Conservation (phyloP, 2,113 vertebrate genomes). For the Tragelaphus strepsiceros region DNA sequence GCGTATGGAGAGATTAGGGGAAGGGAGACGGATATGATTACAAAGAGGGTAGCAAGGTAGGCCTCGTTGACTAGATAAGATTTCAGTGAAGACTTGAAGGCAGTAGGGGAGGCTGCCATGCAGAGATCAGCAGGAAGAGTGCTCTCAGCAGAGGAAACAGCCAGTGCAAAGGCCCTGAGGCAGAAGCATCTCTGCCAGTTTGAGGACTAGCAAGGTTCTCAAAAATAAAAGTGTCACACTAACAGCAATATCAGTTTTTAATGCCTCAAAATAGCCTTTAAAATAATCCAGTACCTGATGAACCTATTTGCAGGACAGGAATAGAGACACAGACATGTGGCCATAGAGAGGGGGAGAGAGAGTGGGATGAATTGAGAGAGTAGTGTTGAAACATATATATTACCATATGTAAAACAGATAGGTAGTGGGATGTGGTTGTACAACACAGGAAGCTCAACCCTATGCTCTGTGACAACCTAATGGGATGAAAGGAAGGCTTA, state of each 20-base stretch:
- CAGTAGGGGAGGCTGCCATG: background rate
- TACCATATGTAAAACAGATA: background rate
- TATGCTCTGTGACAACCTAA: background rate
- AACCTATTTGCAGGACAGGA: background rate
- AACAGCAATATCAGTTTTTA: background rate
- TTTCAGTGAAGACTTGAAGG: background rate
- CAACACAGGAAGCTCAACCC: background rate
- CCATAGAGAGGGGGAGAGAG: rapidly evolving
- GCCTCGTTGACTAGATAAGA: background rate
- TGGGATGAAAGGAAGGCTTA: background rate
- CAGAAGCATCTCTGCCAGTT: background rate
- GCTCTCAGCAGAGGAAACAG: background rate
- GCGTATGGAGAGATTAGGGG: background rate
- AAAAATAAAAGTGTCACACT: background rate
- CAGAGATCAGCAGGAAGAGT: background rate
- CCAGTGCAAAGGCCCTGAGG: background rate
- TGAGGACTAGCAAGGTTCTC: background rate
- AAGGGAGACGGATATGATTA: background rate
- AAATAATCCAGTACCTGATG: background rate
- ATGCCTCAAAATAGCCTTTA: background rate
- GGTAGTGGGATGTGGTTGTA: background rate
- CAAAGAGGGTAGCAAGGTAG: background rate
- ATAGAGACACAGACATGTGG: background rate
- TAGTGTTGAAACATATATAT: background rate
- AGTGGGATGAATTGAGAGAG: background rate